phyloP scores from a whole-genome alignment of 2,113 vertebrate genomes.

The Pachycephala philippinensis region DNA sequence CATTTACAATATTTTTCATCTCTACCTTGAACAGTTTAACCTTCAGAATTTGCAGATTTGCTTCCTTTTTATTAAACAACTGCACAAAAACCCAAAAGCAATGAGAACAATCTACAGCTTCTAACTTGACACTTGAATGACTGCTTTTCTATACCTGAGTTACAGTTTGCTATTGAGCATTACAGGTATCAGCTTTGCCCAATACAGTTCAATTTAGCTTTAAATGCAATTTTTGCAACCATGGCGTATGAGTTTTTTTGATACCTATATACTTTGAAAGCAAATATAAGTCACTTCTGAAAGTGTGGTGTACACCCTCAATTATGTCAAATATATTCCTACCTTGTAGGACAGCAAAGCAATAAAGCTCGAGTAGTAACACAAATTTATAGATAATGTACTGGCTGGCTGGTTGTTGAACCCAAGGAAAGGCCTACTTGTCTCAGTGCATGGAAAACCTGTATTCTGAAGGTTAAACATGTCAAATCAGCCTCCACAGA shows the following conservation, averaged over 20 bases:
- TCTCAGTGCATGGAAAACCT: neutral
- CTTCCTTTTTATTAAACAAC: neutral
- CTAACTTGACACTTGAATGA: neutral
- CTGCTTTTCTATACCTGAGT: neutral
- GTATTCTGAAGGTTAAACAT: neutral
- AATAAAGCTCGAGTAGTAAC: neutral
- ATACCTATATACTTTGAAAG: neutral
- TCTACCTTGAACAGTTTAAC: neutral
- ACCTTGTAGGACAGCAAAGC: neutral
- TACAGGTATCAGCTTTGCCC: neutral
- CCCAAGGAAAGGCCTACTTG: neutral
- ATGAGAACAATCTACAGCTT: neutral
- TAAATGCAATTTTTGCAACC: neutral
- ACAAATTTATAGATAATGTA: neutral
- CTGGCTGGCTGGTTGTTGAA: neutral
- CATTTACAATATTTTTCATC: neutral
- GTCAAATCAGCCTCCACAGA: neutral
- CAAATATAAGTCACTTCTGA: neutral
- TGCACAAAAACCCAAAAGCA: neutral
- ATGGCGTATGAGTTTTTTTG: neutral
- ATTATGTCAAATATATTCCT: neutral
- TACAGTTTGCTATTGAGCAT: neutral
- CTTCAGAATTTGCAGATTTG: neutral
- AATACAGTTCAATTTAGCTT: neutral
- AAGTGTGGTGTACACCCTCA: neutral